Base-by-base conservation (phyloP, 1,140 invertebrate genomes). In the Drosophila fuyamai region DNA sequence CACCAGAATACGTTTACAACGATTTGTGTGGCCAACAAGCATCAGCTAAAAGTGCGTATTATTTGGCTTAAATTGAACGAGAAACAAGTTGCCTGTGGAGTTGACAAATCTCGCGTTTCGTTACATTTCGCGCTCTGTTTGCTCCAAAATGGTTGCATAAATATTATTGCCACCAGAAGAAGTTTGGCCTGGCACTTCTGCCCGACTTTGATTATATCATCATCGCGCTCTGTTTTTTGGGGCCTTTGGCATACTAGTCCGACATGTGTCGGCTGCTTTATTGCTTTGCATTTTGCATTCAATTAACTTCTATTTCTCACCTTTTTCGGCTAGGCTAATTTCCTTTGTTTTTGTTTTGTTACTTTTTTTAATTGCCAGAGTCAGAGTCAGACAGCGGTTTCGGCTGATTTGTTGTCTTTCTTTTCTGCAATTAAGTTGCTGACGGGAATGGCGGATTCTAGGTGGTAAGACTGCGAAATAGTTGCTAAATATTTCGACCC, bases 111-210 rank as follows among this genome's bases (percentile, higher is more conserved):
- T 79, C 63, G 75, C 65, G 79, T 78, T 77, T 50, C 79, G 77
- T 86, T 81, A 68, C 59, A 88, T 86, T 86, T 86, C 83, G 83
- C 84, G 83, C 83, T 88, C 83, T 88, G 83, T 88, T 88, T 88
- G 79, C 72, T 36, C 23, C 16, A 76, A 83, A 88, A 88, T 88
- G 79, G 83, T 85, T 88, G 82, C 82, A 84, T 83, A 83, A 88
- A 85, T 76, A 40, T 43, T 57, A 50, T 36, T 36, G 36, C 5
- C 47, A 67, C 5, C 51, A 73, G 62, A 59, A 84, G 72, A 59
- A 55, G 59, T 79, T 74, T 62, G 48, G 62, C 44, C 71, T 63
- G 57, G 23, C 73, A 63, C 48, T 43, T 72, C 41, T 57, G 36
- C 9, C 10, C 36, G 36, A 38, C 38, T 50, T 0, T 55, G 27